These are phyloP conservation scores for Ibycter americanus DNA, from an alignment of 2,797 vertebrate genomes.

Conservation along the genomic window DNA sequence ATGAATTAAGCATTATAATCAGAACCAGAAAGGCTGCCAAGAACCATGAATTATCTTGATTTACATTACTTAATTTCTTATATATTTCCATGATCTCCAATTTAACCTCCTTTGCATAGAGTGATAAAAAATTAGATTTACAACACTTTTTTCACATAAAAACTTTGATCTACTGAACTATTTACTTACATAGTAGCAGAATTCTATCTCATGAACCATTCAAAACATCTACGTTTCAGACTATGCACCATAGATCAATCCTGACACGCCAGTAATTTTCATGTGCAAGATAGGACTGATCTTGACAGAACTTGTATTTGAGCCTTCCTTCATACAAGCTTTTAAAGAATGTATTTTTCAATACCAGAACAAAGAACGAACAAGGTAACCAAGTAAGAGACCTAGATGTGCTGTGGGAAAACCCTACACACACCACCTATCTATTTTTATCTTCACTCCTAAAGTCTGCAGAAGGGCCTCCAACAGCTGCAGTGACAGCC, in stretches of 20 bases:
- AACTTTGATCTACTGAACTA: not conserved
- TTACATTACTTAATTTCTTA: not conserved
- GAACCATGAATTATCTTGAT: not conserved
- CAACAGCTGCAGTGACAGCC: not conserved
- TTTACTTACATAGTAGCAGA: not conserved
- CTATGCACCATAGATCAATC: not conserved
- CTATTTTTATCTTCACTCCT: not conserved
- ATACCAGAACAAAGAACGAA: not conserved
- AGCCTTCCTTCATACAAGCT: not conserved
- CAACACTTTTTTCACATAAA: not conserved
- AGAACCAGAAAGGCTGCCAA: not conserved
- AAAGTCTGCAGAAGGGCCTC: not conserved
- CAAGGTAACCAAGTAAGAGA: not conserved
- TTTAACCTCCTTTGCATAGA: not conserved
- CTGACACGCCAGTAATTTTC: not conserved
- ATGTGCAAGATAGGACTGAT: not conserved
- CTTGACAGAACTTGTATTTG: not conserved
- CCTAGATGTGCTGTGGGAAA: not conserved
- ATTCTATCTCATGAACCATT: not conserved
- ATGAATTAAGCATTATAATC: not conserved
- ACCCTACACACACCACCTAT: not conserved
- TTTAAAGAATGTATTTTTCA: not conserved
- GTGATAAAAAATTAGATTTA: not conserved
- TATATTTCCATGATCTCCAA: not conserved
- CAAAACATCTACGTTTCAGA: not conserved